A percentile compares a stretch with the other conserved stretches of the same genome.
Evolutionary conservation across 2,888 invertebrate species (phyloP).

Genomic region (Drosophila lutescens): DNA sequence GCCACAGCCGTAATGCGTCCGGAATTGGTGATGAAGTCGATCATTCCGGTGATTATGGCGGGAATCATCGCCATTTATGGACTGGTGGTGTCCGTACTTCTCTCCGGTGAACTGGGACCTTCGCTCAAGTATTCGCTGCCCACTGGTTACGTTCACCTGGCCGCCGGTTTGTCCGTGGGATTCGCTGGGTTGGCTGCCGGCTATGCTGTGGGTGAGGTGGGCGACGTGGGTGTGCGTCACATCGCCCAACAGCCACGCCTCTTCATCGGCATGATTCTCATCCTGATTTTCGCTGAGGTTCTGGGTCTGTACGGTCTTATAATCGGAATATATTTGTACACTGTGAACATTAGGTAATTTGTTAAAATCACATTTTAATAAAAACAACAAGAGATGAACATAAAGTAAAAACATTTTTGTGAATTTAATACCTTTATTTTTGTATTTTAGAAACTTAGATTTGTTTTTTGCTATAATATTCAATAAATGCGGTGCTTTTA

Average conservation of each 20-base stretch:
- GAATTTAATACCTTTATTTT: too few species aligned
- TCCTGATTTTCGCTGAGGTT: slow-evolving; percentile 67
- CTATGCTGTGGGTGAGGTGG: slow-evolving; percentile 96
- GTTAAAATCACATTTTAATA: too few species aligned
- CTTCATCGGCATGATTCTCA: slow-evolving; percentile 99
- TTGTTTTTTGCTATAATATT: too few species aligned
- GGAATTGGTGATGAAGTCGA: slow-evolving; percentile 99
- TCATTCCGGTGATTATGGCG: slow-evolving; percentile 99
- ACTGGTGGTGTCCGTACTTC: slow-evolving; percentile 97
- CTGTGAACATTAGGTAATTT: slow-evolving; percentile 88
- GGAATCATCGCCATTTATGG: slow-evolving; percentile 99
- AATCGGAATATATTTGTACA: slow-evolving; percentile 96
- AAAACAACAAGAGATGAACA: too few species aligned
- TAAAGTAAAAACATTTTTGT: too few species aligned
- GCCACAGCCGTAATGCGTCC: slow-evolving; percentile 99
- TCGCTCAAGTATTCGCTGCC: slow-evolving; percentile 48
- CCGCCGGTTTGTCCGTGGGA: slow-evolving; percentile 98
- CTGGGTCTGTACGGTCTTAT: slow-evolving; percentile 66
- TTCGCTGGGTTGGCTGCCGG: slow-evolving; percentile 99
- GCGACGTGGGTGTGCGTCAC: slow-evolving; percentile 89
- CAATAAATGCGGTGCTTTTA: too few species aligned
- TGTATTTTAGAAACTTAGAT: too few species aligned
- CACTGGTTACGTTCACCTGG: slow-evolving; percentile 98
- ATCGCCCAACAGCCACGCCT: slow-evolving; percentile 99
- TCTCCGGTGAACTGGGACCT: slow-evolving; percentile 88